These are phyloP conservation scores for Anoplophora glabripennis DNA, from an alignment of 1,140 invertebrate genomes.

Conservation along the genomic window DNA sequence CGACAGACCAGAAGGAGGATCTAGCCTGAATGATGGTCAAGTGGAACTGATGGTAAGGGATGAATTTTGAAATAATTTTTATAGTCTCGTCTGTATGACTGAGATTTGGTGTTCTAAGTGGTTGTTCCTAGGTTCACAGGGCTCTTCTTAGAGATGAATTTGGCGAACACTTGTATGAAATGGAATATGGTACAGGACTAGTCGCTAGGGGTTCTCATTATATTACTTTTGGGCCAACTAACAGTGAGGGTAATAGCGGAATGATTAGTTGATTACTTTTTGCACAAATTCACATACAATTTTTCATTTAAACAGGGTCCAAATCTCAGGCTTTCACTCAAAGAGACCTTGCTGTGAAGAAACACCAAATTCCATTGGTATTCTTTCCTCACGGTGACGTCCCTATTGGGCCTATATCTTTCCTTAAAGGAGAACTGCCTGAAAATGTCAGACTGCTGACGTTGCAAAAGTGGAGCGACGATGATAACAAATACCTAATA, in stretches of 20 bases:
- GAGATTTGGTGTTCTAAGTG: too few species aligned
- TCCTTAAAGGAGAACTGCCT: constrained; percentile 52
- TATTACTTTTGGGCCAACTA: background rate
- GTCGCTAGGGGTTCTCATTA: background rate
- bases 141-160: background rate
- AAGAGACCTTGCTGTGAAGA: background rate
- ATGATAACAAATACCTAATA: constrained; percentile 54
- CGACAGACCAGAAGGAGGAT: constrained; percentile 80
- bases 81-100: too few species aligned
- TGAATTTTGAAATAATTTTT: too few species aligned
- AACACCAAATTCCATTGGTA: background rate
- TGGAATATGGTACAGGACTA: background rate
- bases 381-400: background rate
- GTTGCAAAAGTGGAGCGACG: constrained; percentile 60
- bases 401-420: background rate
- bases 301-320: background rate
- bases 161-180: background rate
- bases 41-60: constrained; percentile 67
- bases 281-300: background rate
- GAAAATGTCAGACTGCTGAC: constrained; percentile 68
- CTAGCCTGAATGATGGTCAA: constrained; percentile 68
- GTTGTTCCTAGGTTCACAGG: background rate
- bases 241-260: background rate
- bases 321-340: background rate
- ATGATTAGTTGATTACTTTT: too few species aligned